phyloP scores from a whole-genome alignment of 2,797 vertebrate genomes.

The Moxostoma hubbsi region DNA sequence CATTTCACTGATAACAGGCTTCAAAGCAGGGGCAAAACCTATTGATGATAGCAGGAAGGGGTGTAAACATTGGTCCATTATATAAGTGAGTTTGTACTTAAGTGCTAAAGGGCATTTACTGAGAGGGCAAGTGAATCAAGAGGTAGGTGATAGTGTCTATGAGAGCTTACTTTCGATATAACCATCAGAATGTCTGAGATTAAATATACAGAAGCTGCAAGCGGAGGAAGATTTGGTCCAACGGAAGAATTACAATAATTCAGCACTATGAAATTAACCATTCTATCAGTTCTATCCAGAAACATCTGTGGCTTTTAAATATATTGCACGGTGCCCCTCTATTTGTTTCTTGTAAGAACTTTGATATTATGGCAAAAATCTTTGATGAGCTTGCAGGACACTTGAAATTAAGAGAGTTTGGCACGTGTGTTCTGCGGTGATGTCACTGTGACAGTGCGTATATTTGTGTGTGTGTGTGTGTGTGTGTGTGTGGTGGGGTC shows the following conservation, averaged over 20 bases:
- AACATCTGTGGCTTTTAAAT: conserved; percentile 11
- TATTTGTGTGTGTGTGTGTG: no score
- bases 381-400: no score
- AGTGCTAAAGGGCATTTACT: neutral
- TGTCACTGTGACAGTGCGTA: no score
- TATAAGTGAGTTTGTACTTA: neutral
- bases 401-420: no score
- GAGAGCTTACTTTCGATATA: neutral
- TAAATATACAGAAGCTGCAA: neutral
- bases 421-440: no score
- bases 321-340: neutral
- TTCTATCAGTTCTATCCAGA: neutral
- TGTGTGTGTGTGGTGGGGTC: no score
- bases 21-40: neutral
- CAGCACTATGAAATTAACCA: neutral
- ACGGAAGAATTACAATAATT: neutral
- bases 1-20: neutral
- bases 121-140: neutral
- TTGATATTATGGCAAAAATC: no score
- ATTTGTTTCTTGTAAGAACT: no score
- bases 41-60: neutral
- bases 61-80: neutral
- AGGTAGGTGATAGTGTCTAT: neutral
- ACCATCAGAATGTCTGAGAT: conserved; percentile 21
- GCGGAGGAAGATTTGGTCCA: neutral